phyloP scores from a whole-genome alignment of 2,797 vertebrate genomes.

The Furcifer pardalis region DNA sequence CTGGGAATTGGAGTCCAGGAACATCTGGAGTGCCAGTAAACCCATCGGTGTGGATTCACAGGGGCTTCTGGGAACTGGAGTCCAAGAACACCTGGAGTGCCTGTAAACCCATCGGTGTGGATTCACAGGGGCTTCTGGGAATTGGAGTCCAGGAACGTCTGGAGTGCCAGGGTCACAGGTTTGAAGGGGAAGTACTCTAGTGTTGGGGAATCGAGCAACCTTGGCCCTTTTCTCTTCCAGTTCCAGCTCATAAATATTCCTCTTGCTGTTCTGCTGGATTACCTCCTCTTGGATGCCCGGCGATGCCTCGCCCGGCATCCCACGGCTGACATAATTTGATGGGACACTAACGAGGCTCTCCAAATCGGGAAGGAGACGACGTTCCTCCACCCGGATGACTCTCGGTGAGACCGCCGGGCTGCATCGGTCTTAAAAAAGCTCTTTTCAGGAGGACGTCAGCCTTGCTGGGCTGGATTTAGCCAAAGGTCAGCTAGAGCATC shows the following conservation, averaged over 20 bases:
- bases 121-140: no score
- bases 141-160: no score
- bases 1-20: no score
- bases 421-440: neutral
- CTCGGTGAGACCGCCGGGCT: neutral
- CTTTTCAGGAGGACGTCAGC: neutral
- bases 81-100: no score
- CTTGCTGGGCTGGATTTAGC: neutral
- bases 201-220: no score
- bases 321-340: neutral
- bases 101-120: no score
- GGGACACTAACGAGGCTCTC: neutral
- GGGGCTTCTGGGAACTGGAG: no score
- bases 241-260: neutral
- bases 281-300: neutral
- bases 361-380: neutral
- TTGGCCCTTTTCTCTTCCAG: no score
- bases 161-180: no score
- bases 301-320: neutral
- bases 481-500: neutral
- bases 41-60: no score
- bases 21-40: no score
- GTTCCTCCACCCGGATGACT: neutral
- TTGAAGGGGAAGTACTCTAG: no score
- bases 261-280: neutral